Evolutionary conservation across 2,888 invertebrate genomes (phyloP).

Genomic region (Bruchidius siliquastri): DNA sequence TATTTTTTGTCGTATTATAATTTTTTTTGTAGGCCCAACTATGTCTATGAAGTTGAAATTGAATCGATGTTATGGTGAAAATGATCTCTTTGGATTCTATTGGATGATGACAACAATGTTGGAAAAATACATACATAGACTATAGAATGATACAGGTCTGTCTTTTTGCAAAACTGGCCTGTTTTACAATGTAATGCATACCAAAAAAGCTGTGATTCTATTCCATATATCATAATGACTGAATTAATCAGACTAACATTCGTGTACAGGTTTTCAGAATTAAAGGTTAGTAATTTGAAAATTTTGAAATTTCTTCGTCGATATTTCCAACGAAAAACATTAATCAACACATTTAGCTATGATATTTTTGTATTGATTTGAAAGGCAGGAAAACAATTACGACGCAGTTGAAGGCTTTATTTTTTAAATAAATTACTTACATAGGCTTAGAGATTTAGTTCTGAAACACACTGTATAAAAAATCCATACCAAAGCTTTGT

Average conservation of each 20-base stretch:
- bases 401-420: too few relatives aligned
- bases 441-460: not conserved
- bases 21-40: slow-evolving; percentile 22
- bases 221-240: not conserved
- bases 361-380: too few relatives aligned
- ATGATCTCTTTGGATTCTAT: not conserved
- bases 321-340: too few relatives aligned
- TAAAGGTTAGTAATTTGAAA: not conserved
- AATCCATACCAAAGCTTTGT: not conserved
- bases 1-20: too few relatives aligned
- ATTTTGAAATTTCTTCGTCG: too few relatives aligned
- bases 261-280: not conserved
- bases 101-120: not conserved
- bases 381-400: too few relatives aligned
- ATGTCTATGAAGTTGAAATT: slow-evolving; percentile 49
- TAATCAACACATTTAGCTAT: too few relatives aligned
- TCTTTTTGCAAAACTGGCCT: too few relatives aligned
- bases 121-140: not conserved
- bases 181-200: not conserved
- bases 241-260: not conserved
- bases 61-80: slow-evolving; percentile 60
- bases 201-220: not conserved
- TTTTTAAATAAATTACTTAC: too few relatives aligned
- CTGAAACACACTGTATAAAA: not conserved
- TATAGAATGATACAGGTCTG: not conserved